Evolutionary conservation across 2,888 invertebrate genomes (phyloP), one percentile per base, ranked within the genome.

Genomic region (Hemistola chrysoprasaria): DNA sequence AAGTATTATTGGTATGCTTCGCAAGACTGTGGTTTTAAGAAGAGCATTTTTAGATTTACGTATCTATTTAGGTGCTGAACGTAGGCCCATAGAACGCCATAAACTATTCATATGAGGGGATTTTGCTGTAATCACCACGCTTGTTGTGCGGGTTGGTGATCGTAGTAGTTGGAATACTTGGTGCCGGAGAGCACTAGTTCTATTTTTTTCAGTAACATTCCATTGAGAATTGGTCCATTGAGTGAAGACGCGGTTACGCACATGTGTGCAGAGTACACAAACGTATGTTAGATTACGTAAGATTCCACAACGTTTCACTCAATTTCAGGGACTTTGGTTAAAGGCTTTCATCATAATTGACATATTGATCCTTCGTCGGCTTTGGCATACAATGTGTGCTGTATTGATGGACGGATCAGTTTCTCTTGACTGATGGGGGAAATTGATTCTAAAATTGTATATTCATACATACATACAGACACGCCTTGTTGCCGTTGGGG

Each of bases 21-120:
- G 36, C n/a, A 10, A 33, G 69, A 67, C 70, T 68, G 68, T 70
- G 65, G 35, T 27, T 40, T 43, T 44, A 22, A 38, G 20, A 32
- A 32, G 25, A 26, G 21, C 25, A 21, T 26, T 31, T 30, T 22
- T 16, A 4, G 16, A 16, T 2, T 16, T 16, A 16, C 4, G n/a
- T 16, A 16, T 16, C n/a, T n/a, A n/a, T n/a, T n/a, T n/a, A n/a
- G n/a, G n/a, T n/a, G n/a, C n/a, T n/a, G n/a, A n/a, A n/a, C n/a
- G n/a, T n/a, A n/a, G n/a, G n/a, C n/a, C n/a, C n/a, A n/a, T n/a
- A n/a, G n/a, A n/a, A n/a, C n/a, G n/a, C n/a, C n/a, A n/a, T n/a
- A n/a, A n/a, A n/a, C n/a, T n/a, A n/a, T n/a, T n/a, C n/a, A n/a
- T n/a, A n/a, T n/a, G n/a, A n/a, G n/a, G n/a, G n/a, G n/a, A n/a